Conservation (phyloP, 2,797 vertebrate genomes). For the Leptoclinus maculatus region DNA sequence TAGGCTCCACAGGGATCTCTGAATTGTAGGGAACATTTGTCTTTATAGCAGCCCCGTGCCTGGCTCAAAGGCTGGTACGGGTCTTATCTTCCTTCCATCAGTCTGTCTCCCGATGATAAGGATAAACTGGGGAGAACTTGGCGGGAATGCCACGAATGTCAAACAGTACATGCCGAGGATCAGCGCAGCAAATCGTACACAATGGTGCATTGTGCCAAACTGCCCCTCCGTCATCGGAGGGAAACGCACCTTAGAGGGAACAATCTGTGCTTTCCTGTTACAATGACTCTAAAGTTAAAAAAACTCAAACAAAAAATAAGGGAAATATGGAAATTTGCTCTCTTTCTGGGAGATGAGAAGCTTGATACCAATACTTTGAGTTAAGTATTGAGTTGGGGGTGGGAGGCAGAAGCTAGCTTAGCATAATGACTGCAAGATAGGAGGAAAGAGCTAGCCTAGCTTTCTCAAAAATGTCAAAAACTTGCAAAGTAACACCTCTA, state of each 20-base stretch:
- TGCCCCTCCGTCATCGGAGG: slow-evolving; percentile 33
- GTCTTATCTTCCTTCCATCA: slow-evolving; percentile 65
- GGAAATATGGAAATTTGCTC: accelerated
- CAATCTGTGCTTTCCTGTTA: slow-evolving; percentile 36
- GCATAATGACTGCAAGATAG: not conserved
- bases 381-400: not conserved
- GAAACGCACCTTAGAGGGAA: slow-evolving; percentile 52
- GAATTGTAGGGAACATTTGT: slow-evolving; percentile 46
- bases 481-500: not conserved
- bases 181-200: slow-evolving; percentile 42
- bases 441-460: not conserved
- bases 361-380: not conserved
- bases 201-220: slow-evolving; percentile 66
- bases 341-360: not conserved
- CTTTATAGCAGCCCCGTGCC: slow-evolving; percentile 43
- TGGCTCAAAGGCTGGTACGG: slow-evolving; percentile 47
- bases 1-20: slow-evolving; percentile 56
- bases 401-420: not conserved
- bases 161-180: slow-evolving; percentile 57
- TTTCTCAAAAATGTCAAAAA: not conserved
- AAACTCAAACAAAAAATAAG: not conserved
- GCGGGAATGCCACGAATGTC: slow-evolving; percentile 70
- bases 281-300: not conserved
- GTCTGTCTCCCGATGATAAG: slow-evolving; percentile 75
- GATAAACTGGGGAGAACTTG: slow-evolving; percentile 61